Evolutionary conservation across 2,888 invertebrate species (phyloP), one percentile per base, ranked within the genome.

Genomic region (Drosophila neotestacea): DNA sequence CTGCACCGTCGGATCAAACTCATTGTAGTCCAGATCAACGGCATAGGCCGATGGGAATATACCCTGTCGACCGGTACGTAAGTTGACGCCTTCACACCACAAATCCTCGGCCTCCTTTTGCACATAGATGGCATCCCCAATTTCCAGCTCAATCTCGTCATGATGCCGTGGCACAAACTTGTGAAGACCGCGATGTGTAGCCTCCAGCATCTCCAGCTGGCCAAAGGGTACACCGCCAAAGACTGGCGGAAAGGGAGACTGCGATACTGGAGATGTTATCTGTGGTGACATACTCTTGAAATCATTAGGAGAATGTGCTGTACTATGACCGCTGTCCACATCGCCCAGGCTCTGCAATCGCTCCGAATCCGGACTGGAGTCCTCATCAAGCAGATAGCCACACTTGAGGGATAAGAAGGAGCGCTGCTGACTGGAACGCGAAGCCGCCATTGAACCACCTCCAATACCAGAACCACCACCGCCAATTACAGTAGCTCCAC

Each of bases 21-120:
- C 99, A 89, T 97, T 97, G 93, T 98, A 98, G 89, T 98, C 98
- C 93, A 98, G 96, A 91, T 99, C 99, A 28, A 98, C 98, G 32
- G 98, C 98, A 90, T 99, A 98, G 11, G 98, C 98, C 68, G 98
- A 97, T 3, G 99, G 99, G 91, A 99, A 99, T 76, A 99, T 98
- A 32, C 99, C 99, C 92, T 96, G 96, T 78, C 97, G 95, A 11
- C 98, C 98, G 2, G 98, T 98, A 85, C 98, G 94, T 80, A 99
- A 94, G 93, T 99, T 99, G 0, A 99, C 97, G 50, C 98, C 99
- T 95, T 98, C 98, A 92, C 98, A 98, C 99, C 99, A 99, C 73
- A 98, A 94, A 92, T 99, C 99, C 83, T 99, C 99, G 27, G 97
- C 97, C 92, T 99, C 98, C 91, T 97, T 97, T 91, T 98, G 97